Base-by-base conservation (phyloP, 1,140 invertebrate genomes). In the Pissodes strobi region DNA sequence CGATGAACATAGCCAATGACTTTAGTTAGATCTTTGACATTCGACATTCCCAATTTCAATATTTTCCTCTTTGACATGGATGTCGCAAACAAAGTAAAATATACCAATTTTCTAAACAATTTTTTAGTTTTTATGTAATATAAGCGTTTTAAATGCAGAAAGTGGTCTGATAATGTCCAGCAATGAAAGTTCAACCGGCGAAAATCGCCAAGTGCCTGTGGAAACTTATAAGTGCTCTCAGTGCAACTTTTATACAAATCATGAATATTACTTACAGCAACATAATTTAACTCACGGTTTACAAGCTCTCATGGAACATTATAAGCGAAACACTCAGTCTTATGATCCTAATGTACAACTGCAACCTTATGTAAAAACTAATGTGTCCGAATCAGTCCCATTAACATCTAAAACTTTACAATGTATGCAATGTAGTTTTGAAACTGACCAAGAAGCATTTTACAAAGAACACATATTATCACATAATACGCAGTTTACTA, bases 181-280 rank as follows among this genome's bases (percentile, higher is more conserved):
- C 25, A 64, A 49, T 27, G 51, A 43, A 23, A 48, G 49, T 38
- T 10, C 61, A 34, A 37, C 39, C 6, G 30, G 41, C 27, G 13
- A 15, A 19, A 43, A 43, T 34, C 46, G 34, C 45, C 59, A 62
- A 21, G 23, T 53, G 30, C 61, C 61, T 22, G 51, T 56, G 13
- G 61, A 64, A 49, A 64, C 61, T 0, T 64, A 48, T 27, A 64
- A 64, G 19, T 64, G 61, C 17, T 48, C 61, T 12, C 61, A 64
- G 27, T 64, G 61, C 23, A 64, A 64, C 25, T 64, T 64, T 53
- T 64, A 64, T 25, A 64, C 61, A 1, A 64, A 64, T 21, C 61
- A 64, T 56, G 61, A 64, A 38, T 64, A 56, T 15, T 64, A 64
- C 49, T 49, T 64, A 41, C 34, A 64, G 22, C 61, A 64, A 56